These are phyloP conservation scores for Cataglyphis livida DNA, from an alignment of 2,888 invertebrate genomes.

Conservation along the genomic window DNA sequence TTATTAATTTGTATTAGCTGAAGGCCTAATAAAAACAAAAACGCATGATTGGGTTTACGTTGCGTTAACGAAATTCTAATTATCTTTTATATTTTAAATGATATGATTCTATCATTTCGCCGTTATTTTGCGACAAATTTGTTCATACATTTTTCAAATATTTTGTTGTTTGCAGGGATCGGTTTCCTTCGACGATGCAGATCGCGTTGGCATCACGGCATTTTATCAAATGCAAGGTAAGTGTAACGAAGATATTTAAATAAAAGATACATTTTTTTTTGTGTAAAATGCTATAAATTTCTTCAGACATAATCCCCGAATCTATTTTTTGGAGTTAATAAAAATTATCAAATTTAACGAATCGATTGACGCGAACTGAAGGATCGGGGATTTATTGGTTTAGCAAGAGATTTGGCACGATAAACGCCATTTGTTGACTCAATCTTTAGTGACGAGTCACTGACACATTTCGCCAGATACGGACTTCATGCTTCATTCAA, in stretches of 20 bases:
- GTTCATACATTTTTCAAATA: neutral
- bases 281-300: neutral
- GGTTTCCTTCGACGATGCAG: conserved; percentile 95
- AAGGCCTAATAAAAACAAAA: neutral
- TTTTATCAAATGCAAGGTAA: conserved; percentile 96
- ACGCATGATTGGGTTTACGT: neutral
- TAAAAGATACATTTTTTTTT: neutral
- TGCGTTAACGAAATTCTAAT: conserved; percentile 20
- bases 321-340: neutral
- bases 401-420: neutral
- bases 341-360: conserved; percentile 2
- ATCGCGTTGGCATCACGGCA: conserved; percentile 94
- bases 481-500: conserved; percentile 25
- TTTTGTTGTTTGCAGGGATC: conserved; percentile 90
- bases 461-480: conserved; percentile 10
- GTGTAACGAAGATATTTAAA: conserved; percentile 54
- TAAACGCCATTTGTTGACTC: conserved; percentile 26
- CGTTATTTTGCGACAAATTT: neutral
- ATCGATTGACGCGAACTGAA: neutral
- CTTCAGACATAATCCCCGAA: neutral
- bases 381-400: neutral
- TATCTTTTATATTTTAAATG: conserved; percentile 26
- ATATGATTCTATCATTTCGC: neutral
- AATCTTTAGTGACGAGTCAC: conserved; percentile 4
- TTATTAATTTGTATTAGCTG: conserved; percentile 7